Evolutionary conservation across 1,140 invertebrate species (phyloP).

Genomic region (Vanessa tameamea): DNA sequence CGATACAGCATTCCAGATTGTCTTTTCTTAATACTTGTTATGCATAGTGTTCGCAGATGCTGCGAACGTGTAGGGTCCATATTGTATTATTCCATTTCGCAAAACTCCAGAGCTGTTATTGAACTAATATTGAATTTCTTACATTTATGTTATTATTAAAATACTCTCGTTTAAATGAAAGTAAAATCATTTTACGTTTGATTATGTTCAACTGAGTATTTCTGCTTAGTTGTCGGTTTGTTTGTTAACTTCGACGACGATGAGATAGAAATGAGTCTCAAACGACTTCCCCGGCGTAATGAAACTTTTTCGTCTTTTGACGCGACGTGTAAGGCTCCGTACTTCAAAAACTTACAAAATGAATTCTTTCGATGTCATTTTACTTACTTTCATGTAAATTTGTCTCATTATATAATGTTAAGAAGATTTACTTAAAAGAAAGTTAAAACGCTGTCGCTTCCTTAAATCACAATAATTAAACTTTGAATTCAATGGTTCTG

Average conservation of each 20-base stretch:
- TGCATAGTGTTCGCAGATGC: slow-evolving; percentile 30
- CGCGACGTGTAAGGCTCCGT: neutral
- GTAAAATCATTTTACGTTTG: neutral
- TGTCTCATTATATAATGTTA: too few species aligned
- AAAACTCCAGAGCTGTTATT: slow-evolving; percentile 21
- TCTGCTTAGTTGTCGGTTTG: slow-evolving; percentile 12
- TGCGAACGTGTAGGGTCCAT: slow-evolving; percentile 27
- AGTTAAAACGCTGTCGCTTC: too few species aligned
- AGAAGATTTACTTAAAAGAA: too few species aligned
- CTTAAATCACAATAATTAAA: too few species aligned
- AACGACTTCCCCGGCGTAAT: slow-evolving; percentile 21
- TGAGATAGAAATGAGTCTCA: slow-evolving; percentile 21
- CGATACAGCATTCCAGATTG: slow-evolving; percentile 21
- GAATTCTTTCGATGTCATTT: too few species aligned
- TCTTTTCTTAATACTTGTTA: slow-evolving; percentile 30
- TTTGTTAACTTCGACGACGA: slow-evolving; percentile 16
- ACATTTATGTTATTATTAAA: slow-evolving; percentile 19
- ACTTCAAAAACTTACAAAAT: too few species aligned
- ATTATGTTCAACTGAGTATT: neutral
- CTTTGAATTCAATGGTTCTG: too few species aligned
- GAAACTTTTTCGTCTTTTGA: slow-evolving; percentile 18
- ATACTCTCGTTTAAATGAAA: neutral
- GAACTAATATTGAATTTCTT: slow-evolving; percentile 24
- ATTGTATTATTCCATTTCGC: slow-evolving; percentile 29
- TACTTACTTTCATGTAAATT: too few species aligned